Base-by-base conservation (phyloP, 1,140 invertebrate genomes). In the Trichomalopsis sarcophagae region DNA sequence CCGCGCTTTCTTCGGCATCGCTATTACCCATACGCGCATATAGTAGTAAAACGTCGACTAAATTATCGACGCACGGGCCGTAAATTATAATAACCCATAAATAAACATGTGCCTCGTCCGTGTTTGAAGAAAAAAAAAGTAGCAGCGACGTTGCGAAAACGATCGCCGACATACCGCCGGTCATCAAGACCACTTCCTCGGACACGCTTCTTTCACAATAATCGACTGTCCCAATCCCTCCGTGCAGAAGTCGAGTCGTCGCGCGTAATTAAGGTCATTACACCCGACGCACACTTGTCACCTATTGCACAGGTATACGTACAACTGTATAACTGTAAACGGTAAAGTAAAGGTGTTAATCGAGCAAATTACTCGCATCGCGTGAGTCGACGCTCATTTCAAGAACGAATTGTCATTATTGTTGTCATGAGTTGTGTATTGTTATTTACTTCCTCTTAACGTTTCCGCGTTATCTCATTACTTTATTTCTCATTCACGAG, bases 11-110 rank as follows among this genome's bases (percentile, higher is more conserved):
- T 62, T 62, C 55, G 21, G 4, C 17, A 50, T 50, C 14, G 21
- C 21, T 4, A 9, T 62, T 62, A 62, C 55, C 21, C 0, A 62
- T n/a, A 62, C 7, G 1, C 40, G 1, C 40, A 40, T 40, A 40
- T 40, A 62, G 55, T 62, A 62, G 55, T 62, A 62, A 62, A 62
- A 62, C 55, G 55, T 62, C 55, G 55, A 62, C 55, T 27, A 27
- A 27, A 62, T 62, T 62, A 62, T 17, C 7, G 21, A 0, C 55
- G 21, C n/a, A 62, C 55, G 55, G 21, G 55, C 7, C 55, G 4
- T 62, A 62, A 62, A 62, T 62, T 21, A 62, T 62, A 62, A 62
- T 62, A 62, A 62, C 55, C 55, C 55, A 62, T 62, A 62, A 62
- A 62, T 62, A 62, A 62, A 7, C 17, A 62, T 62, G 17, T 62